Conservation (phyloP, 2,113 vertebrate species). For the Corythornis vintsioides region DNA sequence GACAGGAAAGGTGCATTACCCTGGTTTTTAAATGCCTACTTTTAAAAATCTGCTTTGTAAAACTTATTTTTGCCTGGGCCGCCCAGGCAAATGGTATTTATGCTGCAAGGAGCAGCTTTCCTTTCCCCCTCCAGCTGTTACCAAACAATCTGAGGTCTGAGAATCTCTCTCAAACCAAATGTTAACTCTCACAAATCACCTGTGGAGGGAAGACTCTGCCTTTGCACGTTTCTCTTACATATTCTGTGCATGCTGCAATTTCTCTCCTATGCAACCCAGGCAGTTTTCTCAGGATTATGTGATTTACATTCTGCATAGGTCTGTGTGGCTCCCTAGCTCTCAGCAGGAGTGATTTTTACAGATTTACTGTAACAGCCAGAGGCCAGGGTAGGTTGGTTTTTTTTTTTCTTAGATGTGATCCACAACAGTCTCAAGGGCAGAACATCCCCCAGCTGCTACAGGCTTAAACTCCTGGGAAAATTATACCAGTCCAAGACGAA, state of each 20-base stretch:
- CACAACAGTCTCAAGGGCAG: neutral
- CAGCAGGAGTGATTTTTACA: conserved; percentile 12
- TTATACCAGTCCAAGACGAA: neutral
- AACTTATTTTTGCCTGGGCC: neutral
- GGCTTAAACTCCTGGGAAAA: neutral
- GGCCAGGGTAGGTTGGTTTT: neutral
- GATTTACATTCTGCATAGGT: neutral
- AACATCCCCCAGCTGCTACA: neutral
- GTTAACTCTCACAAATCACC: neutral
- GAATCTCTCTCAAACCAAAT: neutral
- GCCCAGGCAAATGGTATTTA: neutral
- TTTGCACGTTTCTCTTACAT: neutral
- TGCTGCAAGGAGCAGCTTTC: neutral
- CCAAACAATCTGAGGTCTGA: neutral
- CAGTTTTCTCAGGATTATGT: neutral
- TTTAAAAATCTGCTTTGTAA: neutral
- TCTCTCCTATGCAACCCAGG: neutral
- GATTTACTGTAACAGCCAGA: neutral
- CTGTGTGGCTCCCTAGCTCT: neutral
- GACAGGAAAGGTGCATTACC: neutral
- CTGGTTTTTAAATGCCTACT: neutral
- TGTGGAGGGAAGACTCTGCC: neutral
- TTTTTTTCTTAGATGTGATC: neutral
- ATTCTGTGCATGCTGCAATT: neutral
- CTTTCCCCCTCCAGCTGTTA: neutral